Conservation (phyloP, 2,888 invertebrate species). For the Cerastis leucographa region DNA sequence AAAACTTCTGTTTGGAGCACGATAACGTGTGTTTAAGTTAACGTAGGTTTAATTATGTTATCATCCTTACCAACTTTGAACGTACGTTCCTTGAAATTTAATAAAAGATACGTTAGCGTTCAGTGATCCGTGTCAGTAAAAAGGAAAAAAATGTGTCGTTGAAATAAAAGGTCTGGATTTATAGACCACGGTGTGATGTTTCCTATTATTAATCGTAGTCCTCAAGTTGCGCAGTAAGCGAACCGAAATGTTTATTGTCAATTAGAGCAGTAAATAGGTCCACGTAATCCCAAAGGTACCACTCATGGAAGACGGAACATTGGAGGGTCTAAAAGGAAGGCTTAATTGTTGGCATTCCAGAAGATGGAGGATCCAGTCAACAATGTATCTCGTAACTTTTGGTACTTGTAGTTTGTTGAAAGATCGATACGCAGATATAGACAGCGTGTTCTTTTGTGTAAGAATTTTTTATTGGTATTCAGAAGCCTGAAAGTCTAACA, state of each 20-base stretch:
- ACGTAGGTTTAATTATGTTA: slow-evolving; percentile 4
- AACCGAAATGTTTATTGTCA: slow-evolving; percentile 33
- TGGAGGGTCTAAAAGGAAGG: slow-evolving; percentile 9
- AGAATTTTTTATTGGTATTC: neutral
- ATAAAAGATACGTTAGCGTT: slow-evolving; percentile 7
- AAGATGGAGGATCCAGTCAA: slow-evolving; percentile 6
- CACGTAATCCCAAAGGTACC: slow-evolving; percentile 22
- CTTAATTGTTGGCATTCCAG: slow-evolving; percentile 14
- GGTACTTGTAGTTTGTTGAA: neutral
- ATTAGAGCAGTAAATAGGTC: slow-evolving; percentile 42
- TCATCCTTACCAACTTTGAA: neutral
- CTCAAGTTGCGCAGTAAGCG: slow-evolving; percentile 13
- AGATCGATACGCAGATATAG: neutral
- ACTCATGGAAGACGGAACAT: slow-evolving; percentile 29
- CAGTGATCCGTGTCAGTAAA: neutral
- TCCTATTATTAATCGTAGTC: slow-evolving; percentile 1
- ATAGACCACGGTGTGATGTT: neutral
- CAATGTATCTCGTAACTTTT: slow-evolving; percentile 7
- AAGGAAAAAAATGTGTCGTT: neutral
- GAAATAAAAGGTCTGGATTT: neutral
- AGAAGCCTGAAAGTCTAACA: neutral
- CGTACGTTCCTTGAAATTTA: neutral
- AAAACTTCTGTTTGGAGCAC: slow-evolving; percentile 5
- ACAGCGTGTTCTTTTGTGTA: neutral
- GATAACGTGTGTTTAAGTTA: slow-evolving; percentile 28